Evolutionary conservation across 2,888 invertebrate species (phyloP), one percentile per base, ranked within the genome.

Genomic region (Diaperis boleti): DNA sequence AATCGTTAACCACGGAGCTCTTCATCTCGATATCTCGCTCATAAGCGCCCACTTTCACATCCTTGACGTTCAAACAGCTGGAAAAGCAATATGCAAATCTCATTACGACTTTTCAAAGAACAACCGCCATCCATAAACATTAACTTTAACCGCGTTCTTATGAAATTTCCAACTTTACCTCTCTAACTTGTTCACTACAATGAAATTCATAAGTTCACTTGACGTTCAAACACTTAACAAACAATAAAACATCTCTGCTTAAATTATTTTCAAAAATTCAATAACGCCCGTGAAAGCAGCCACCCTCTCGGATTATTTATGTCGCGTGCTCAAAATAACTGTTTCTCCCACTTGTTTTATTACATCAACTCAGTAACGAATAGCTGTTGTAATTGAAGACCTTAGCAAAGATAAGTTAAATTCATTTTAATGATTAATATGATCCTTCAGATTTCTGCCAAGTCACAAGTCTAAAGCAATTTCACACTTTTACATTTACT

Each of bases 361-460:
- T 41, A 41, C 15, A 20, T 20, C 35, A 22, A 52, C 8, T 35
- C 18, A 5, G 39, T 14, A 39, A 54, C 7, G 33, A 50, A 35
- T 50, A 18, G 22, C 20, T 50, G 11, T 22, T 37, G 17, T 50
- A 50, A 54, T 54, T 54, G 54, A 54, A 54, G 54, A 54, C 37
- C 37, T 54, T 54, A n/a, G 17, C 35, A 17, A 13, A 54, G 54
- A 52, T 37, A 44, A 42, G 56, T 56, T 44, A 35, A 56, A 56
- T 56, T 54, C 49, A 17, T 49, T 54, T 54, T 44, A 33, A 15
- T 56, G 64, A 64, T 60, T 60, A 60, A 60, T 60, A 42, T 49
- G 54, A 29, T 50, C 26, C 39, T 41, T 64, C 29, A 54, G 49
- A 64, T 60, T 64, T 39, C 49, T 39, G 54, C 47, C 44, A 35